Evolutionary conservation across 2,888 invertebrate species (phyloP).

Genomic region (Antitype chi): DNA sequence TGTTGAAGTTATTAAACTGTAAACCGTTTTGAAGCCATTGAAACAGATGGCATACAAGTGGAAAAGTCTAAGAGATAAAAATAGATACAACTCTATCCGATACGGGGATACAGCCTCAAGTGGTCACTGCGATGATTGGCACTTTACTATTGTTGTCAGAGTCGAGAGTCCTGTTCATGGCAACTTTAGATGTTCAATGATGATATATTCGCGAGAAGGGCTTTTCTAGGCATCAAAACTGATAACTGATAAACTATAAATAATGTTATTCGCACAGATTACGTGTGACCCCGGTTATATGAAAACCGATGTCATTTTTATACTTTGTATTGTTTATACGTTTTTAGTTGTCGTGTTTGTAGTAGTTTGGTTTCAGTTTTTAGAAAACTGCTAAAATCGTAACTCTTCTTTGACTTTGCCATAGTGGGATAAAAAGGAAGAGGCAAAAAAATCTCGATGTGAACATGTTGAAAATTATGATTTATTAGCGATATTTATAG

Average conservation of each 20-base stretch:
- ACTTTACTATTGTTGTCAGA: constrained; percentile 9
- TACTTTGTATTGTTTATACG: no score
- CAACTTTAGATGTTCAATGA: constrained; percentile 9
- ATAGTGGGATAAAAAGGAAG: no score
- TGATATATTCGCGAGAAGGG: not conserved
- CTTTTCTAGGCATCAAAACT: not conserved
- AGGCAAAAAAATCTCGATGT: not conserved
- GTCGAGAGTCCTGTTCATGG: constrained; percentile 7
- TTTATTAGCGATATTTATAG: no score
- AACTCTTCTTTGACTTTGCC: no score
- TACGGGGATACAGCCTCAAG: constrained; percentile 2
- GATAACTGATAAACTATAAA: no score
- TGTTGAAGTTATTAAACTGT: constrained; percentile 6
- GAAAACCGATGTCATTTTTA: no score
- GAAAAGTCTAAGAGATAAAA: constrained; percentile 23
- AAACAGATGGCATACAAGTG: constrained; percentile 3
- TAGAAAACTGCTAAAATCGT: no score
- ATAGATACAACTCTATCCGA: constrained; percentile 16
- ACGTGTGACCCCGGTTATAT: no score
- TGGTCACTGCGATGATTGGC: constrained; percentile 23
- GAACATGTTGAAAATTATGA: not conserved
- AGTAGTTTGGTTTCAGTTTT: no score
- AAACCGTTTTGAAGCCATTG: constrained; percentile 9
- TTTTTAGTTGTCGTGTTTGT: no score
- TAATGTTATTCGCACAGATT: no score